Base-by-base conservation (phyloP, 2,888 invertebrate species). In the Drosophila borborema region DNA sequence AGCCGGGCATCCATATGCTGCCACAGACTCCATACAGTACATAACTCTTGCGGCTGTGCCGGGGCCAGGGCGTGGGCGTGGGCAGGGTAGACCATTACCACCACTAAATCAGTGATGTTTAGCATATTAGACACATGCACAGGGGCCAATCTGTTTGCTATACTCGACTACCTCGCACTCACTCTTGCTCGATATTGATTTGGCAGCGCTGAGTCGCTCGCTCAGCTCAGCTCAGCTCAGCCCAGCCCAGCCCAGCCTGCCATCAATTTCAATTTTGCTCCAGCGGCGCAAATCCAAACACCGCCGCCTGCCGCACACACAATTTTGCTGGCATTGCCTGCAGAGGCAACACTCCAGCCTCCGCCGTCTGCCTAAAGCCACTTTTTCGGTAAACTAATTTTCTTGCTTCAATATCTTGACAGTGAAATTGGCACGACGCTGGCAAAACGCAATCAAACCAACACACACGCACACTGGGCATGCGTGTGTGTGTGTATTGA, bases 201-300 rank as follows among this genome's bases (percentile, higher is more conserved):
- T 72, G 72, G 72, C 60, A 68, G 64, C 64, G 68, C 67, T 80
- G 77, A 72, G 74, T 66, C 60, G 64, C 61, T 60, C 62, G 48
- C n/a, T 31, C 48, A 10, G 28, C 18, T 40, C 40, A 40, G 40
- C 40, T 2, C 40, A 40, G 16, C 40, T 5, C 40, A 16, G 14
- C 6, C 7, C 38, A 16, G 16, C 16, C 40, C 40, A 49, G 54
- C 59, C 76, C 84, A 76, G 87, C 79, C 87, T 86, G 80, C 89
- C 91, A 91, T 91, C 92, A 92, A 92, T 92, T 92, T 92, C 91
- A 91, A 92, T 91, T 92, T 92, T 86, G 89, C 82, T 90, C 74
- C 69, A 74, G 74, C 77, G 74, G 64, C 65, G 70, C 85, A 85
- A 85, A 85, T 69, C 88, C 79, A 78, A 81, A 80, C 77, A 77